phyloP scores from a whole-genome alignment of 2,797 vertebrate genomes.

The Falco naumanni region DNA sequence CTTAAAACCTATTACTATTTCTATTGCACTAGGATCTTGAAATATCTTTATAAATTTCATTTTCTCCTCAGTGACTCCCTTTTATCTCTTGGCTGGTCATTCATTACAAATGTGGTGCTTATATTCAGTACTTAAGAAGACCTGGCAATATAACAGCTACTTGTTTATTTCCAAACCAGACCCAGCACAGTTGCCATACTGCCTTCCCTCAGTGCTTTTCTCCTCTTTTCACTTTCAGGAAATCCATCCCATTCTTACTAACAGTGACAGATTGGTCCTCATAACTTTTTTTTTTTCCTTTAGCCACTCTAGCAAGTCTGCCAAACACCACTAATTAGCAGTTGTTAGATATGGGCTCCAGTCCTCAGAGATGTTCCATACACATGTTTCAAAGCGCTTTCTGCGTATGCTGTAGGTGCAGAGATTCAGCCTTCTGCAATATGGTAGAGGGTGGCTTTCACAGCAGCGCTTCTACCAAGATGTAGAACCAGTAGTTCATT shows the following conservation, averaged over 20 bases:
- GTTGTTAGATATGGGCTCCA: neutral
- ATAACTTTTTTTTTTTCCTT: neutral
- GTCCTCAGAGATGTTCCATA: neutral
- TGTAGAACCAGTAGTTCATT: neutral
- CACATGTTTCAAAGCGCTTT: neutral
- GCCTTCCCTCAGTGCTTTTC: neutral
- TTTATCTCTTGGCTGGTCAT: constrained; percentile 11
- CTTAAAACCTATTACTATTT: neutral
- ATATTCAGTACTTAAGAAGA: rapidly evolving
- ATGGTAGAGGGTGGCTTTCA: neutral
- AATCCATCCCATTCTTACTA: neutral
- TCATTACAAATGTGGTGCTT: neutral
- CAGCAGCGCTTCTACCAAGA: neutral
- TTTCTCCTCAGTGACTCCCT: neutral
- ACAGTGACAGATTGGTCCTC: neutral
- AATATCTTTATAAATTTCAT: neutral
- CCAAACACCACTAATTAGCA: neutral
- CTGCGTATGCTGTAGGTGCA: neutral
- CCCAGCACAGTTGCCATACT: neutral
- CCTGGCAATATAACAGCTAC: neutral
- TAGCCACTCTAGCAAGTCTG: neutral
- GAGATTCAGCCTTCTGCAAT: neutral
- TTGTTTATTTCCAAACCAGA: neutral
- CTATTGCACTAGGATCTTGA: neutral
- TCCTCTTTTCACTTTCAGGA: neutral